phyloP scores from a whole-genome alignment of 1,140 invertebrate species.

The Dryas iulia region DNA sequence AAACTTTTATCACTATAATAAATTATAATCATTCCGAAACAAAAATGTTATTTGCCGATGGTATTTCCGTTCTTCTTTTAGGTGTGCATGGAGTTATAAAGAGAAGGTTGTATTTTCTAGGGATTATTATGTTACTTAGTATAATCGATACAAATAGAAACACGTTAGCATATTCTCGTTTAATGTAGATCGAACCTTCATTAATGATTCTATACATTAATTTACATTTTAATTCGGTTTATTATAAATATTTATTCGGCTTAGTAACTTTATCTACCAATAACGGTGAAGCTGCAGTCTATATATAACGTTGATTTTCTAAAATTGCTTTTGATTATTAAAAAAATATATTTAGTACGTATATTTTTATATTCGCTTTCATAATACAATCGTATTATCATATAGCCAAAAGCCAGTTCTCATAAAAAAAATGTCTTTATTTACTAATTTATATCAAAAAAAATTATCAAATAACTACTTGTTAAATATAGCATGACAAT shows the following conservation, averaged over 20 bases:
- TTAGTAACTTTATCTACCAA: slow-evolving; percentile 58
- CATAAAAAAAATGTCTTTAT: too few species aligned
- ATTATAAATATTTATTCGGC: slow-evolving; percentile 70
- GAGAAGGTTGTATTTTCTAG: slow-evolving; percentile 16
- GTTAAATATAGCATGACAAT: too few species aligned
- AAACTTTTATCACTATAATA: neutral
- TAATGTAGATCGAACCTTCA: slow-evolving; percentile 55
- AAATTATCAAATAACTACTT: too few species aligned
- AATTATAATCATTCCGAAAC: neutral
- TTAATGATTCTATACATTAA: slow-evolving; percentile 71
- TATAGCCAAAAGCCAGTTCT: neutral
- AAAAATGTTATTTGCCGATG: neutral
- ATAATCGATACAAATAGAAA: slow-evolving; percentile 51
- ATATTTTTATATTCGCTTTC: slow-evolving; percentile 61
- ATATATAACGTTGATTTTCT: neutral
- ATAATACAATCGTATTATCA: neutral
- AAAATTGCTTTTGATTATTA: neutral
- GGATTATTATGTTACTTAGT: slow-evolving; percentile 36
- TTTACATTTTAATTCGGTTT: slow-evolving; percentile 70
- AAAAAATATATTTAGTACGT: neutral
- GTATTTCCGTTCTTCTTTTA: slow-evolving; percentile 6
- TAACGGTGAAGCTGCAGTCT: slow-evolving; percentile 39
- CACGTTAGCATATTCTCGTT: slow-evolving; percentile 50
- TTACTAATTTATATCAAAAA: too few species aligned
- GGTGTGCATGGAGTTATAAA: slow-evolving; percentile 2